A percentile compares a stretch with the other conserved stretches of the same genome.
Evolutionary conservation across 2,797 vertebrate genomes (phyloP).

Genomic region (Lepus oiostolus): DNA sequence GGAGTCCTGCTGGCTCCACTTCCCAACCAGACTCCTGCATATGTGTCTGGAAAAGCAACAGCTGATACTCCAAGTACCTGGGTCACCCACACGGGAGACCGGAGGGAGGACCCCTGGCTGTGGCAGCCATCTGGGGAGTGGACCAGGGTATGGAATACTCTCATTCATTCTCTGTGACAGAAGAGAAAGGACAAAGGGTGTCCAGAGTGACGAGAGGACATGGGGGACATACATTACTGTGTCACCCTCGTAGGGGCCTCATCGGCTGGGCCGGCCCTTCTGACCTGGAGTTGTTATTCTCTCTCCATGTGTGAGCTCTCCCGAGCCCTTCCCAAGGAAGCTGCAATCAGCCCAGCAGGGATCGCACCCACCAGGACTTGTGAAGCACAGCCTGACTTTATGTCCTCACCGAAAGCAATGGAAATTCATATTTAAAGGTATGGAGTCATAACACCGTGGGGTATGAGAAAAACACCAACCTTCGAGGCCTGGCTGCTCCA

Average conservation of each 20-base stretch:
- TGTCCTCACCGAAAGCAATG: slow-evolving; percentile 42
- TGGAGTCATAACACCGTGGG: slow-evolving; percentile 66
- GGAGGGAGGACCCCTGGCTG: too few species aligned
- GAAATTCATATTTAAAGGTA: slow-evolving; percentile 80
- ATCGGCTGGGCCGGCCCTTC: background rate
- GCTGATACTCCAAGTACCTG: too few species aligned
- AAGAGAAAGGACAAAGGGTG: background rate
- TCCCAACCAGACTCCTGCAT: too few species aligned
- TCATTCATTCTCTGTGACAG: background rate
- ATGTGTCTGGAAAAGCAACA: too few species aligned
- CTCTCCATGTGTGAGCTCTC: background rate
- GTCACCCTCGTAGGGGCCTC: background rate
- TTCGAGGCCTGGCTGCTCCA: background rate
- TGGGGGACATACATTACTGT: accelerated
- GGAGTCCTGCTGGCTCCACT: too few species aligned
- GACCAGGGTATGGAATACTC: too few species aligned
- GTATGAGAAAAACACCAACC: slow-evolving; percentile 17
- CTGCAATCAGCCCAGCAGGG: background rate
- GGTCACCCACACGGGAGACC: too few species aligned
- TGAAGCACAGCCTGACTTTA: slow-evolving; percentile 37
- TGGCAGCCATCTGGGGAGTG: too few species aligned
- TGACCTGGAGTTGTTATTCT: background rate
- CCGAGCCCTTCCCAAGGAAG: background rate
- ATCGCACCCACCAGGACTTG: background rate
- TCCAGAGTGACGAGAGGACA: background rate